Evolutionary conservation across 2,888 invertebrate genomes (phyloP).

Genomic region (Drosophila basisetae): DNA sequence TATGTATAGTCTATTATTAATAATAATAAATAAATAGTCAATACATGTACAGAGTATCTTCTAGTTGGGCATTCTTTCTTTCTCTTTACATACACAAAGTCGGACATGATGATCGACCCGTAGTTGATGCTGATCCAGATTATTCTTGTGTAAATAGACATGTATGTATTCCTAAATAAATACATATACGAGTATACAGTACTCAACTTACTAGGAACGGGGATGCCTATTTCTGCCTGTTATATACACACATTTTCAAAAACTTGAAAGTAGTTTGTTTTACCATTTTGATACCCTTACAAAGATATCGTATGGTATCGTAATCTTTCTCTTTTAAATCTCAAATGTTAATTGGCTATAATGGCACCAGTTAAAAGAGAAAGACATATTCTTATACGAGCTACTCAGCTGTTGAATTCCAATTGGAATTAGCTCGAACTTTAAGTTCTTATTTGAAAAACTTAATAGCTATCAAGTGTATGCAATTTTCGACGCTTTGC

Average conservation of each 20-base stretch:
- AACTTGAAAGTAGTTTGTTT: neutral
- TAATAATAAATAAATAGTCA: neutral
- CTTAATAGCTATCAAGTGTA: neutral
- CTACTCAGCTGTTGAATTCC: neutral
- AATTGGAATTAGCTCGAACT: neutral
- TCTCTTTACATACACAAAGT: neutral
- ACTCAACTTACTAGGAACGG: neutral
- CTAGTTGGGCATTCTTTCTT: neutral
- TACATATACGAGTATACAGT: neutral
- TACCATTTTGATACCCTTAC: neutral
- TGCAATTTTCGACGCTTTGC: neutral
- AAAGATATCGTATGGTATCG: neutral
- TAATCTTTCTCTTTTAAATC: neutral
- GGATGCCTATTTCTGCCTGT: neutral
- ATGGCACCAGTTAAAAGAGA: neutral
- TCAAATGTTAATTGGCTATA: neutral
- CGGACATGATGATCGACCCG: constrained; percentile 2
- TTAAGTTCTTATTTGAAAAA: neutral
- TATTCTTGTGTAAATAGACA: neutral
- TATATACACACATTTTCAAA: neutral
- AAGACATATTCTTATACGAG: neutral
- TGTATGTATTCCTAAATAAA: neutral
- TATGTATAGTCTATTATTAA: neutral
- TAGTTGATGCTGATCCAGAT: constrained; percentile 11
- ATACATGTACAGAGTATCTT: neutral